Evolutionary conservation across 2,113 vertebrate genomes (phyloP), one percentile per base, ranked within the genome.

Genomic region (Trichomycterus rosablanca): DNA sequence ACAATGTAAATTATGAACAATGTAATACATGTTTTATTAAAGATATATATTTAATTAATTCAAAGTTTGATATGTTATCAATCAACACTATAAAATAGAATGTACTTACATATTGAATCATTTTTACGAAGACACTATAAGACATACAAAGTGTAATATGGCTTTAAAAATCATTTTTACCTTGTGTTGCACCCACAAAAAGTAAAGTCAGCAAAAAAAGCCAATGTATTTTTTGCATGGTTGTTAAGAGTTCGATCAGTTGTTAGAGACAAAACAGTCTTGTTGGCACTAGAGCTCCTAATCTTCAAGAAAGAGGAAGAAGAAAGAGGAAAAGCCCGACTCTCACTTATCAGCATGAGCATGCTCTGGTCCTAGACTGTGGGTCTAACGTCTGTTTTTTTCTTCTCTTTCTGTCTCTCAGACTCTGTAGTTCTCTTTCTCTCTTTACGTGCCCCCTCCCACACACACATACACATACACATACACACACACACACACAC

Each of bases 181-280:
- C 50, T 48, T 50, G 28, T 4, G 20, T 16, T 32, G 48, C 14
- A 20, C 16, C 34, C 3, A 56, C 20, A 32, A 67, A 6, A 22
- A 71, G 23, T 2, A 57, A 56, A 15, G 44, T 15, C 15, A 66
- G 20, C 10, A 54, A 35, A 30, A 66, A 11, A n/a, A n/a, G n/a
- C n/a, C n/a, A n/a, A n/a, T n/a, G 26, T 28, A 18, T 24, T 37
- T 50, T 50, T 15, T 24, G 35, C 68, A 71, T 71, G 45, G 4
- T 16, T 23, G 11, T 3, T n/a, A 12, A 6, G 2, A 2, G 10
- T 3, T 22, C 3, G 11, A 9, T 16, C n/a, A n/a, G 18, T 51
- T 8, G 10, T 28, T 18, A 30, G n/a, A n/a, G n/a, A 30, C 26
- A 7, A 30, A 30, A 30, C n/a, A n/a, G n/a, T n/a, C n/a, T n/a